Evolutionary conservation across 2,113 vertebrate species (phyloP), one percentile per base, ranked within the genome.

Genomic region (Syngnathus scovelli): DNA sequence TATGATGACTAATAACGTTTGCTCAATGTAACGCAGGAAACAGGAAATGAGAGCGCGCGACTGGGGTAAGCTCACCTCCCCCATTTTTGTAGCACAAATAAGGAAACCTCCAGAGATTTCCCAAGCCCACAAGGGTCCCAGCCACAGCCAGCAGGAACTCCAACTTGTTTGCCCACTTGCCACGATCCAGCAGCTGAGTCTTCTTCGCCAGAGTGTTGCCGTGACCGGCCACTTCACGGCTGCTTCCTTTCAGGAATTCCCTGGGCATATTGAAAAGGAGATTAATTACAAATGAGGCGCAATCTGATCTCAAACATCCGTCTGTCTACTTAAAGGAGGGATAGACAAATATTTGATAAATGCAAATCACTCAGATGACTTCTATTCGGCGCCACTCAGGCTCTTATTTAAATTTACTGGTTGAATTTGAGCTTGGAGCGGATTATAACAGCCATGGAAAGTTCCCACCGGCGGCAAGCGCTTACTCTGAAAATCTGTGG

Each of bases 61-160:
- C 66, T 8, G 63, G 21, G 5, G 19, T 44, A 18, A 9, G 36
- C 82, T 83, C 79, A 87, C 86, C 88, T 77, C 88, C 86, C 27
- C 83, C 86, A 77, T 88, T 89, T 75, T 89, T 88, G 74, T 85
- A 87, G 72, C 85, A 89, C 63, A 89, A 72, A 72, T 89, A 89
- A 6, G 88, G 85, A 38, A 89, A 89, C 74, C 85, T 83, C 88
- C 85, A 88, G 36, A 88, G 81, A 73, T 89, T 88, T 64, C 88
- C 86, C 16, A 88, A 75, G 0, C 86, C 86, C 13, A 88, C 86
- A 63, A 87, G 66, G 19, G 81, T 88, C 15, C 86, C 86, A 16
- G 88, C 85, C 41, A 85, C 83, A 15, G 88, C 86, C 64, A 89
- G 74, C 37, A 89, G 75, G 46, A 87, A 87, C 76, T 87, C 88